Evolutionary conservation across 1,140 invertebrate species (phyloP).

Genomic region (Leguminivora glycinivorella): DNA sequence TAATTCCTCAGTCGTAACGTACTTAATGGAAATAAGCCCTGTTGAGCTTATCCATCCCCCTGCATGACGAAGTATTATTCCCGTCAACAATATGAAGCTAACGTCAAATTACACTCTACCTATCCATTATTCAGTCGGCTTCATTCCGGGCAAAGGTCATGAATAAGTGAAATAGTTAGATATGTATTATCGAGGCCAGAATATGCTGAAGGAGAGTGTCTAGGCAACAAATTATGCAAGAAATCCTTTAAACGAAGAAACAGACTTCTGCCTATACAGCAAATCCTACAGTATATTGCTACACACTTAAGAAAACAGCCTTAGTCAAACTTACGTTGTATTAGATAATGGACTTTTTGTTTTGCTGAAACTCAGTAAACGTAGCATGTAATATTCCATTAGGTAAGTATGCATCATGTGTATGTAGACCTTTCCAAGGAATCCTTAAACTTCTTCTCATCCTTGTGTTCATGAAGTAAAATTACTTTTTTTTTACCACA

Average conservation of each 20-base stretch:
- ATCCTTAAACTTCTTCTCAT: too few species aligned
- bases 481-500: too few species aligned
- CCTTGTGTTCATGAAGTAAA: too few species aligned
- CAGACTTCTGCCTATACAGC: not conserved
- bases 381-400: too few species aligned
- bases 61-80: not conserved
- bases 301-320: too few species aligned
- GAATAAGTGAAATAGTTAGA: not conserved
- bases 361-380: too few species aligned
- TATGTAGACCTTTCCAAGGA: too few species aligned
- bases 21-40: not conserved
- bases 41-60: not conserved
- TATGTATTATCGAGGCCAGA: not conserved
- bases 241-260: not conserved
- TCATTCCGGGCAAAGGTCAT: not conserved
- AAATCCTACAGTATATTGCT: too few species aligned
- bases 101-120: not conserved
- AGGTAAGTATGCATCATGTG: too few species aligned
- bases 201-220: not conserved
- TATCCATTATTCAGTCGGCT: slow-evolving; percentile 2
- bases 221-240: not conserved
- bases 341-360: too few species aligned
- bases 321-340: too few species aligned
- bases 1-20: not conserved
- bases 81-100: not conserved